Evolutionary conservation across 2,113 vertebrate species (phyloP), one percentile per base, ranked within the genome.

Genomic region (Callipepla squamata): DNA sequence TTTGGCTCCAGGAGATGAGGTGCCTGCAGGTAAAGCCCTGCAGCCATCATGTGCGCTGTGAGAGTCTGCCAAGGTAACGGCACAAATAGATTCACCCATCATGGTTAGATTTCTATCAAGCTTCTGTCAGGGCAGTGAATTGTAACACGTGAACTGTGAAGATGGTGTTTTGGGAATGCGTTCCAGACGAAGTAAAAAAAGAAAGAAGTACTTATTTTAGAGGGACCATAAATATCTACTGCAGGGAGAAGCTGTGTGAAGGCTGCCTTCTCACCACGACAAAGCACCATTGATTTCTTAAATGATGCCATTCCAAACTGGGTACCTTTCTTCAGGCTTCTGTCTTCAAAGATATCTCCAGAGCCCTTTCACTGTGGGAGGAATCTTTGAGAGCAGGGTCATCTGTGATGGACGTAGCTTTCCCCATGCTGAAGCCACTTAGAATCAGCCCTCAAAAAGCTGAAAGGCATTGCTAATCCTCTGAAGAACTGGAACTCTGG

Each of bases 31-130:
- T 68, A 19, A 42, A 68, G 76, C 38, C 69, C 38, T 73, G 19
- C 42, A 47, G 0, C 38, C 55, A 40, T 40, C 14, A 62, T 73
- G 1, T 0, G 5, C 6, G 0, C 75, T 86, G 30, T 58, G 11
- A 55, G 8, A 28, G 47, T 62, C 13, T 89, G 26, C 59, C 80
- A 67, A 82, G 50, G 9, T n/a, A 42, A 28, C 53, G n/a, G 22
- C 47, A 63, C 50, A 67, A 70, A 7, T 22, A 62, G 48, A 10
- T 73, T 53, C 66, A 14, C 36, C 25, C 3, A 28, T 91, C 51
- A 2, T 57, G 45, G 63, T 78, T 89, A 18, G 25, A 66, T 82
- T 78, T 81, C 45, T 42, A 2, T 53, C 30, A 34, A 66, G 21
- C 34, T 7, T 38, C 0, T 65, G 13, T 74, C 51, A 80, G 79